Conservation (phyloP, 2,888 invertebrate species). For the Abrostola triplasia region DNA sequence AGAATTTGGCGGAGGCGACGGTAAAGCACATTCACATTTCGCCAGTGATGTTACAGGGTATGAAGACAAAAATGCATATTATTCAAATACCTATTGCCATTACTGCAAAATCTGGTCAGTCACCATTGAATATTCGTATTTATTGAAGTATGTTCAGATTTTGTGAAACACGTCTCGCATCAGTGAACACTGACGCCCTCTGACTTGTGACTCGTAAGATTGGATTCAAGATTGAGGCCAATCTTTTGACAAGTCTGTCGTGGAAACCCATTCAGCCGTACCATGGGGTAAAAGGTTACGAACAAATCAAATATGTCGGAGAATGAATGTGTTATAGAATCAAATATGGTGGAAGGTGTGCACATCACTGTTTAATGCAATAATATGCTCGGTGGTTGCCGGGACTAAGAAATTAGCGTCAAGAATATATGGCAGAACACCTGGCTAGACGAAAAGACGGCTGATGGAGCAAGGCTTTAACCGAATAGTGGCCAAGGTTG, state of each 20-base stretch:
- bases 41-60: too few species aligned
- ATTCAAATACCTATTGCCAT: neutral
- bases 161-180: slow-evolving; percentile 49
- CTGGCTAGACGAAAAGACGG: too few species aligned
- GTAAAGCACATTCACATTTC: too few species aligned
- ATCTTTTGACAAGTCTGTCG: slow-evolving; percentile 54
- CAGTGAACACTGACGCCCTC: slow-evolving; percentile 45
- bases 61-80: neutral
- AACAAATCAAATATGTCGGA: slow-evolving; percentile 50
- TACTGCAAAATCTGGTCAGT: neutral
- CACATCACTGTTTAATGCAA: neutral
- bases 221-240: slow-evolving; percentile 52
- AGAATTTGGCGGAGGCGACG: too few species aligned
- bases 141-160: slow-evolving; percentile 36
- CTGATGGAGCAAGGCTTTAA: too few species aligned
- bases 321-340: slow-evolving; percentile 39
- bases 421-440: too few species aligned
- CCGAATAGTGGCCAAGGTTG: too few species aligned
- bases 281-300: slow-evolving; percentile 42
- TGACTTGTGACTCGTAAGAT: slow-evolving; percentile 56
- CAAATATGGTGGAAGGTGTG: slow-evolving; percentile 21
- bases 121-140: slow-evolving; percentile 26
- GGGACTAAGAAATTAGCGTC: too few species aligned
- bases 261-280: slow-evolving; percentile 42
- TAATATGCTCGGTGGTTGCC: slow-evolving; percentile 1